Base-by-base conservation (phyloP, 2,888 invertebrate species). In the Microctonus brassicae region DNA sequence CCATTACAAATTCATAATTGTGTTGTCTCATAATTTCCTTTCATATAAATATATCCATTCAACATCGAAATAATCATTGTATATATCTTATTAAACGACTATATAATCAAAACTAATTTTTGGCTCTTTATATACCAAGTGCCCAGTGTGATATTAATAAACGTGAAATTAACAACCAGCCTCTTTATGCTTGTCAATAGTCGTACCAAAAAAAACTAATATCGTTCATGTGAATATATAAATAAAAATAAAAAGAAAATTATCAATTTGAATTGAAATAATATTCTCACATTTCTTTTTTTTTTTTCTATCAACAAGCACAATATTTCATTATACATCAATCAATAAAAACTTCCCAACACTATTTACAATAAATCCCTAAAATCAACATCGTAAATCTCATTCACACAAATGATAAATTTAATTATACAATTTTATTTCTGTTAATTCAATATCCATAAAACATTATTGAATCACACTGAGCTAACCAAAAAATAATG, bases 61-160 rank as follows among this genome's bases (percentile, higher is more conserved):
- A 47, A 17, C 47, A 47, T 47, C 20, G 7, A 47, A 17, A 47
- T n/a, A 7, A 17, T n/a, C 26, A 24, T 57, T 57, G 26, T 57
- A 26, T 57, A 9, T 26, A 57, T 57, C n/a, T n/a, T n/a, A 57
- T 26, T 26, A 13, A 55, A 29, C 57, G 17, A 47, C 47, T 47
- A 24, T 42, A 34, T 65, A 57, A 57, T 67, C 58, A 58, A 58
- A 58, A 6, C 42, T 67, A 67, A 67, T 67, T 67, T 67, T 67
- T 67, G 66, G 66, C 58, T 39, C 2, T 22, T 29, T 7, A 22
- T 17, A 34, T 20, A 33, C 13, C 22, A 17, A 57, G 29, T 29
- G 29, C 57, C 6, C 26, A 11, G 2, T 24, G 22, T 53, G 22
- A 22, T 22, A 24, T 53, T 17, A 22, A 53, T 53, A 22, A 22